These are phyloP conservation scores for Coleophora flavipennella DNA, from an alignment of 2,888 invertebrate species.

Conservation along the genomic window DNA sequence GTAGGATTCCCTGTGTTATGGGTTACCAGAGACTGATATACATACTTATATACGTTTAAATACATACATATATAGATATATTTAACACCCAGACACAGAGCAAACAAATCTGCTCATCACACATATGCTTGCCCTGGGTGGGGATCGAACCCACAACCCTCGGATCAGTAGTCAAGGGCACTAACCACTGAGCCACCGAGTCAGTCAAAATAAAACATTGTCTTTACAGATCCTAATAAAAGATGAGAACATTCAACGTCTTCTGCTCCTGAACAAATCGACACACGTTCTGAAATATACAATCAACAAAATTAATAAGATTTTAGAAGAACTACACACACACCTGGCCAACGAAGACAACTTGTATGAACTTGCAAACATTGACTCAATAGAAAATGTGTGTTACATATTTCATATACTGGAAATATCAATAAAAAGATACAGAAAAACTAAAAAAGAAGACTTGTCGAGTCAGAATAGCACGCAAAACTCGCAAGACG, in stretches of 20 bases:
- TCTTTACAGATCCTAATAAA: conserved; percentile 42
- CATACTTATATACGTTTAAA: too few relatives aligned
- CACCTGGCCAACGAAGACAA: conserved; percentile 23
- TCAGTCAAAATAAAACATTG: too few relatives aligned
- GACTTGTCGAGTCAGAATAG: conserved; percentile 17
- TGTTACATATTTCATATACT: conserved; percentile 45
- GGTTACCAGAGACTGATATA: too few relatives aligned
- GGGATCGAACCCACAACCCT: too few relatives aligned
- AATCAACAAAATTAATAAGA: conserved; percentile 38
- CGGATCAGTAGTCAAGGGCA: too few relatives aligned
- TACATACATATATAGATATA: too few relatives aligned
- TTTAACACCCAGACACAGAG: too few relatives aligned
- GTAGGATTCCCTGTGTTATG: too few relatives aligned
- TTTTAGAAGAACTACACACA: conserved; percentile 26
- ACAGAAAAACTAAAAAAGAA: conserved; percentile 20
- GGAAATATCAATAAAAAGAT: conserved; percentile 36
- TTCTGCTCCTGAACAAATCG: conserved; percentile 44
- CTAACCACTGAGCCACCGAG: too few relatives aligned
- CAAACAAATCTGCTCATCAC: too few relatives aligned
- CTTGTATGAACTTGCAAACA: conserved; percentile 32
- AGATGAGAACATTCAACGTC: conserved; percentile 38
- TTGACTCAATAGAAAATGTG: conserved; percentile 34
- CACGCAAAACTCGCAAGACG: conserved; percentile 27
- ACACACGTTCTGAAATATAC: conserved; percentile 41
- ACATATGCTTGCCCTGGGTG: too few relatives aligned